Evolutionary conservation across 2,888 invertebrate species (phyloP), one percentile per base, ranked within the genome.

Genomic region (Amorpha juglandis): DNA sequence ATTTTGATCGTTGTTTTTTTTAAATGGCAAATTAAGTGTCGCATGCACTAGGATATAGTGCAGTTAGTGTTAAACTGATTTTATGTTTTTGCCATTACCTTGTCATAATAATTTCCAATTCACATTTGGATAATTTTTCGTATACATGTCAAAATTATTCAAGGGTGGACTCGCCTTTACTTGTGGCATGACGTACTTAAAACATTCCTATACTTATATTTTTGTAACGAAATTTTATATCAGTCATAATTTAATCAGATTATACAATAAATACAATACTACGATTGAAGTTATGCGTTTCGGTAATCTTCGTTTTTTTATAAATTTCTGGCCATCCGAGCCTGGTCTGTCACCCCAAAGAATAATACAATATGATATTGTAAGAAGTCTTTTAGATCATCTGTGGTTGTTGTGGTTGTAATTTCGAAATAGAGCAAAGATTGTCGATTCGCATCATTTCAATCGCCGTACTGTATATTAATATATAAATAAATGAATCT

Each of bases 121-220:
- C 38, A 42, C 42, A 58, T 42, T 58, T 58, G 58, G 35, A 33
- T 27, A 14, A 33, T 14, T 27, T 53, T 53, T 53, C 45, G 45
- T 45, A 45, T 45, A 11, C 7, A 45, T 45, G 33, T 8, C 33
- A n/a, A 53, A 53, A 53, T 53, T 53, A 11, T 53, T 53, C n/a
- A 42, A 58, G 19, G 38, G 35, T 55, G 19, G 19, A 58, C 38
- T 11, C 16, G 38, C 55, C 35, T 55, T 35, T 38, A 55, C 12
- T 58, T 55, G 19, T 42, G 58, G 58, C 58, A 58, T 55, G 55
- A 58, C 38, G 58, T 58, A 58, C 58, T 58, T 58, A 58, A 53
- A 58, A 58, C 58, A 58, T 58, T 58, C 58, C 58, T 58, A 58
- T 58, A n/a, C n/a, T n/a, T n/a, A 58, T 58, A 58, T 58, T 58